Evolutionary conservation across 1,140 invertebrate genomes (phyloP).

Genomic region (Bombus ignitus): DNA sequence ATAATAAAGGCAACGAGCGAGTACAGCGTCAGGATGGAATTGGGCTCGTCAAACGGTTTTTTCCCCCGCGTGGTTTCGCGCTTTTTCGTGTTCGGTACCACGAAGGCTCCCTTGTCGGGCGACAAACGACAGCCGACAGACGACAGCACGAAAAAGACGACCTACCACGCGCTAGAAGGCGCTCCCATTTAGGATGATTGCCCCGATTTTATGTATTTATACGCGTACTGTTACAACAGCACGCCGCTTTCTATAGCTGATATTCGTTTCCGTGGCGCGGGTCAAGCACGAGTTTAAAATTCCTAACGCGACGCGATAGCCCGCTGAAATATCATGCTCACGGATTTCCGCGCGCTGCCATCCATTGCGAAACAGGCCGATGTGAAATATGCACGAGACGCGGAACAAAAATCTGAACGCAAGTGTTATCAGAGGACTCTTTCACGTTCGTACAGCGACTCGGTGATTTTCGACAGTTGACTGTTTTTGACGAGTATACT

Average conservation of each 20-base stretch:
- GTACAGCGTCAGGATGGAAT: conserved; percentile 42
- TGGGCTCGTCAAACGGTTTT: conserved; percentile 62
- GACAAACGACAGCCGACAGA: conserved; percentile 78
- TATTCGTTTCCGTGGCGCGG: conserved; percentile 37
- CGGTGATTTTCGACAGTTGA: neutral
- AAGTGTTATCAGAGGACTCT: neutral
- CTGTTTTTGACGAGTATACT: no score
- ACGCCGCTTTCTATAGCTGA: conserved; percentile 38
- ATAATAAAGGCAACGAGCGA: conserved; percentile 50
- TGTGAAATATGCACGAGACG: neutral
- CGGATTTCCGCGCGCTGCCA: neutral
- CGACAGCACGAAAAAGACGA: conserved; percentile 72
- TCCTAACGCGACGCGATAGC: neutral
- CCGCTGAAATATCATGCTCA: conserved; percentile 37
- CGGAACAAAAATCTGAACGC: neutral
- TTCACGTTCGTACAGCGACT: neutral
- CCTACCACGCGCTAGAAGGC: conserved; percentile 45
- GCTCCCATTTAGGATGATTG: conserved; percentile 75
- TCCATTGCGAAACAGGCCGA: neutral
- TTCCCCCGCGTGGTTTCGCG: conserved; percentile 41
- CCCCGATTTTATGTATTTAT: conserved; percentile 79
- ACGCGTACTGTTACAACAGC: conserved; percentile 36
- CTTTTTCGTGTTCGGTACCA: conserved; percentile 59
- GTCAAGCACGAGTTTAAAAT: conserved; percentile 10
- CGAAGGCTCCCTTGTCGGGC: conserved; percentile 57